These are phyloP conservation scores for Cavia porcellus DNA, from an alignment of 2,113 vertebrate genomes.

Conservation along the genomic window DNA sequence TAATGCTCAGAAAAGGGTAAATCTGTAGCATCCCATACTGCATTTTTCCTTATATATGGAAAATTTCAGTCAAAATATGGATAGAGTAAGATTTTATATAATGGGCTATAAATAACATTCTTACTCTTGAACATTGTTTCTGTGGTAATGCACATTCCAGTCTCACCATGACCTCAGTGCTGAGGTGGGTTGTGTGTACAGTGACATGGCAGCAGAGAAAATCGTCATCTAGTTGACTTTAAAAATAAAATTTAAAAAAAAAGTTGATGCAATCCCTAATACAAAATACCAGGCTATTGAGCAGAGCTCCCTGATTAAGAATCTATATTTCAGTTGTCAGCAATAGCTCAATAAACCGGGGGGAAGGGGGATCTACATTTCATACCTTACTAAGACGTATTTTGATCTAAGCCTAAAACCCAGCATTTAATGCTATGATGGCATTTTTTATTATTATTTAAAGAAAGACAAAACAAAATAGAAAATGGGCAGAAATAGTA, in stretches of 20 bases:
- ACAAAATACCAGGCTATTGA: not conserved
- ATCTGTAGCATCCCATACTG: not conserved
- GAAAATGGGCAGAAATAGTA: no score
- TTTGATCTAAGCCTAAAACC: not conserved
- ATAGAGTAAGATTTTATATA: not conserved
- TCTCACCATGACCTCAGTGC: not conserved
- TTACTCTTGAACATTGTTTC: not conserved
- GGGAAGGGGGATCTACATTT: not conserved
- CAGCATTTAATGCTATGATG: not conserved
- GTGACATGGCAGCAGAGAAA: not conserved
- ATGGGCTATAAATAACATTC: not conserved
- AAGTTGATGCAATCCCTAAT: not conserved
- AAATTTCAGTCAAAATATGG: not conserved
- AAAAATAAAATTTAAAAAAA: not conserved
- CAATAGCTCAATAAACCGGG: not conserved
- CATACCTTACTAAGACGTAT: not conserved
- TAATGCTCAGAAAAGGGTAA: not conserved
- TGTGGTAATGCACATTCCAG: not conserved
- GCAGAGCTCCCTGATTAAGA: not conserved
- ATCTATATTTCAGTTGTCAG: not conserved
- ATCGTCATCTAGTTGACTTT: not conserved
- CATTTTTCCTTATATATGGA: not conserved
- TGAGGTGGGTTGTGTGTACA: not conserved
- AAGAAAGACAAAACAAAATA: no score
- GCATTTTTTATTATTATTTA: no score